Percentiles rank a stretch among this genome's conserved stretches.
Evolutionary conservation across 2,888 invertebrate species (phyloP).

Genomic region (Lasius fuliginosus): DNA sequence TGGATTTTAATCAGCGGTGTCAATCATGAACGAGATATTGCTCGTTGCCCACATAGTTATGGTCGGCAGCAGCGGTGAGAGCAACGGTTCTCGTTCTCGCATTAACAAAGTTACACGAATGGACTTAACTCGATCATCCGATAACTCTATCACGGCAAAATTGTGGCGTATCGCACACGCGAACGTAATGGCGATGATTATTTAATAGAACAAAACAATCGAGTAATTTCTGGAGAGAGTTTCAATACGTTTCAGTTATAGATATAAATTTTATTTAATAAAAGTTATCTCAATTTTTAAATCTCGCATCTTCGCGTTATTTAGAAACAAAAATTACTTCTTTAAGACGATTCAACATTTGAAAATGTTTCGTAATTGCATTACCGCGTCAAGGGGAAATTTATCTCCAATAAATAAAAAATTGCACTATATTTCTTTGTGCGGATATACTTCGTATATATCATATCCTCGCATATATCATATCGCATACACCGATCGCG

Average conservation of each 20-base stretch:
- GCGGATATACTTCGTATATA: background rate
- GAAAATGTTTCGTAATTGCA: background rate
- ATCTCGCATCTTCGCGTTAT: background rate
- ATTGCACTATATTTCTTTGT: background rate
- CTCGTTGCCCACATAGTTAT: slow-evolving; percentile 41
- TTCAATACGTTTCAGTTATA: background rate
- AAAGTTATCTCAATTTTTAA: background rate
- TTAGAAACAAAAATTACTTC: background rate
- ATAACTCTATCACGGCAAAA: slow-evolving; percentile 45
- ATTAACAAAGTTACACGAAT: slow-evolving; percentile 53
- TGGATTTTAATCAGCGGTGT: slow-evolving; percentile 45
- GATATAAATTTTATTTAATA: background rate
- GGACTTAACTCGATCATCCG: slow-evolving; percentile 46
- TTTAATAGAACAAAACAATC: slow-evolving; percentile 10
- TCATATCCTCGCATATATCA: background rate
- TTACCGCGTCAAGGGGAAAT: background rate
- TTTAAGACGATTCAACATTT: background rate
- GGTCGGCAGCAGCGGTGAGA: slow-evolving; percentile 5
- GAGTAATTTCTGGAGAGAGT: background rate
- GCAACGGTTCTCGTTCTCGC: slow-evolving; percentile 38
- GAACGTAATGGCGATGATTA: slow-evolving; percentile 31
- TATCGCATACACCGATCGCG: background rate
- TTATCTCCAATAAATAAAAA: slow-evolving; percentile 24
- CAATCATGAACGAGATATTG: slow-evolving; percentile 39
- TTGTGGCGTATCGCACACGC: slow-evolving; percentile 4